These are phyloP conservation scores for Ichneumoninae sp. DNA, from an alignment of 2,888 invertebrate genomes.

Conservation along the genomic window DNA sequence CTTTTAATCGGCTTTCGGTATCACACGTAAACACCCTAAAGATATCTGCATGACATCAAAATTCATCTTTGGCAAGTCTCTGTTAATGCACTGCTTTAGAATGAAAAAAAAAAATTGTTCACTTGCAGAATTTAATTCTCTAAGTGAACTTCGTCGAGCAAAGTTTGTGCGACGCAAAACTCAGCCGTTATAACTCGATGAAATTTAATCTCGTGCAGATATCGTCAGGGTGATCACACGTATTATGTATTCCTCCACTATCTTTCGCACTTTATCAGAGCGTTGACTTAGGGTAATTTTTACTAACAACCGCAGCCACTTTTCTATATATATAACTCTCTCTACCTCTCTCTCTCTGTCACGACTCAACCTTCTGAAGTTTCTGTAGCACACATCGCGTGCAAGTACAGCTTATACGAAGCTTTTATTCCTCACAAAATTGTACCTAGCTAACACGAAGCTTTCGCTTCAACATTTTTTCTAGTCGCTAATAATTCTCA, in stretches of 20 bases:
- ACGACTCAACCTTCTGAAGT: not conserved
- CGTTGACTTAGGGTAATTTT: constrained; percentile 57
- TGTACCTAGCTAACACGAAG: constrained; percentile 18
- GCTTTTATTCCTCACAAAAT: constrained; percentile 1
- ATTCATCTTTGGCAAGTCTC: no score
- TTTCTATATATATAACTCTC: not conserved
- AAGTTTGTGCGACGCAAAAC: no score
- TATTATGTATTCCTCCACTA: constrained; percentile 75
- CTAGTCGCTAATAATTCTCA: constrained; percentile 43
- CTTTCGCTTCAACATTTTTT: constrained; percentile 24
- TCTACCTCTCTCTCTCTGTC: not conserved
- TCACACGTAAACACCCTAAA: not conserved
- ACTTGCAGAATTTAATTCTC: no score
- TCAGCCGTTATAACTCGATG: no score
- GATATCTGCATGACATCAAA: no score
- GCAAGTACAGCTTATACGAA: constrained; percentile 14
- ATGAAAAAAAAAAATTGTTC: no score
- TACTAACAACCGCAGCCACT: not conserved
- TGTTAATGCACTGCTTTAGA: no score
- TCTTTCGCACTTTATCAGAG: constrained; percentile 77
- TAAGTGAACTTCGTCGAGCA: no score
- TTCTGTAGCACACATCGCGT: constrained; percentile 28
- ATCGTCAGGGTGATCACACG: not conserved
- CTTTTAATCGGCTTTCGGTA: constrained; percentile 41
- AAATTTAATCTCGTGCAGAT: no score